Base-by-base conservation (phyloP, 2,888 invertebrate genomes). In the Leucophenga montana region DNA sequence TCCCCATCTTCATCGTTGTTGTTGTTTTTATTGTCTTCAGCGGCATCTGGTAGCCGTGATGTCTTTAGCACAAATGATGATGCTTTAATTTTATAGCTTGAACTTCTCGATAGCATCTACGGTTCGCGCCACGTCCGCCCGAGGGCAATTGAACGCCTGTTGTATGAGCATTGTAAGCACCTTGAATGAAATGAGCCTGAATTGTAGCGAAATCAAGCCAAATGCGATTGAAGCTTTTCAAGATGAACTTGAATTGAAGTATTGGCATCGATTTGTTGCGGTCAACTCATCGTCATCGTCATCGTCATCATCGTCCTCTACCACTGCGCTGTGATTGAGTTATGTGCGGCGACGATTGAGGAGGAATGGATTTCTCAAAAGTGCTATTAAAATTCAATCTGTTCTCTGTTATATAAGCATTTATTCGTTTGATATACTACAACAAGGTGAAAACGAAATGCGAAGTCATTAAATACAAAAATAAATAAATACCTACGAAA, bases 61-160 rank as follows among this genome's bases (percentile, higher is more conserved):
- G 62, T 48, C 68, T 70, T 68, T 66, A 71, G 72, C 67, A 67
- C 67, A 71, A 73, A 71, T 71, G 68, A 71, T 71, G 68, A 74
- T 71, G 71, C 71, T 71, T 74, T 73, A 72, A 72, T 74, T 62
- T 69, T 67, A 64, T 22, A 9, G 16, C 62, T 48, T 16, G 14
- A 18, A 22, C 62, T n/a, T 13, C 13, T 33, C 48, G 6, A 8
- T 48, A 4, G 48, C 16, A 48, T 48, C 6, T n/a, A n/a, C n/a
- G n/a, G n/a, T n/a, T n/a, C n/a, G n/a, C n/a, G 27, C 4, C 27
- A n/a, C 27, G 3, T 13, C 50, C 50, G 33, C 59, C 59, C 27
- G n/a, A 33, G 33, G 59, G 59, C 59, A 31, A 16, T 59, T 16
- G 27, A 3, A 27, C 2, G 27, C 4, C n/a, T 18, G 27, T n/a